A percentile compares a stretch with the other conserved stretches of the same genome.
phyloP scores from a whole-genome alignment of 2,797 vertebrate species.

The Lophotriccus pileatus region DNA sequence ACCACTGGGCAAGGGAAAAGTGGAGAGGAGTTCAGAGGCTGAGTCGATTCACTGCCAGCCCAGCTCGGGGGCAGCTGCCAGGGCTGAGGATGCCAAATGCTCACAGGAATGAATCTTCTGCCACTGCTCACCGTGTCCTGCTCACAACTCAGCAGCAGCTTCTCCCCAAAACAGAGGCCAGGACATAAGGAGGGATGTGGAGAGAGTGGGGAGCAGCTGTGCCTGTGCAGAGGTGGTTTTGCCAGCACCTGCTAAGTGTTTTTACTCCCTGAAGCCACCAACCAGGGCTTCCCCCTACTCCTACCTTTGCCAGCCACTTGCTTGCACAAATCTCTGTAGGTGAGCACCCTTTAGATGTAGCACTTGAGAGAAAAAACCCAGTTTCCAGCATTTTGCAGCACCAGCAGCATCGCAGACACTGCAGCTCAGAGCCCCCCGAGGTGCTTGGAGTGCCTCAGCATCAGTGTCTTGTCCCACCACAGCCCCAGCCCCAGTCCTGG shows the following conservation, averaged over 20 bases:
- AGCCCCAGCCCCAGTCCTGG: not conserved
- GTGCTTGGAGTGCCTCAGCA: not conserved
- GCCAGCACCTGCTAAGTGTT: fast-evolving
- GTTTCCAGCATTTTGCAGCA: not conserved
- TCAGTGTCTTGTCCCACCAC: not conserved
- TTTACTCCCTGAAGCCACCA: not conserved
- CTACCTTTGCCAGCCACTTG: not conserved
- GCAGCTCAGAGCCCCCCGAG: fast-evolving
- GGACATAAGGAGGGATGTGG: not conserved
- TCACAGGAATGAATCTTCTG: not conserved
- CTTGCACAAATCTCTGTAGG: not conserved
- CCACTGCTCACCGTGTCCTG: fast-evolving
- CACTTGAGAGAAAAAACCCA: not conserved
- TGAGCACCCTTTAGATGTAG: not conserved
- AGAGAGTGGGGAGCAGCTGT: not conserved
- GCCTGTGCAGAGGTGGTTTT: not conserved
- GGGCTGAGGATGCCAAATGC: not conserved
- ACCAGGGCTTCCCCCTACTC: not conserved
- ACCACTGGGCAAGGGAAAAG: not conserved
- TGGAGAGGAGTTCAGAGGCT: not conserved
- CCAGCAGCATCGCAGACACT: not conserved
- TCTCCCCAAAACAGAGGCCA: not conserved
- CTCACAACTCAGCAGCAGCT: not conserved
- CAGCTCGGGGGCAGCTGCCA: fast-evolving
- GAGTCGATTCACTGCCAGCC: not conserved